phyloP scores from a whole-genome alignment of 2,113 vertebrate species.

The Heterotilapia buettikoferi region DNA sequence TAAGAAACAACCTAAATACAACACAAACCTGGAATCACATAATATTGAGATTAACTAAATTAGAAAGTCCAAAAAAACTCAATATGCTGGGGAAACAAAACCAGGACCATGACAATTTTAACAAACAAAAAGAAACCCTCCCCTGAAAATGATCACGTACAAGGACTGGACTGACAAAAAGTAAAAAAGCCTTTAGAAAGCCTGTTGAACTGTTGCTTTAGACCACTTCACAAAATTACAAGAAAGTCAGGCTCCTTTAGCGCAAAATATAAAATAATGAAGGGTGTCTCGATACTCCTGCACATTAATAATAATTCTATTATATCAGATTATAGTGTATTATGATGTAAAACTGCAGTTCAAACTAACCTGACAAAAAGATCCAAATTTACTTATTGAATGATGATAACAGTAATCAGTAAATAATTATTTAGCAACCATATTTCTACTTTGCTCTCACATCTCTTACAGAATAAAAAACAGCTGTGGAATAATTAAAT shows the following conservation, averaged over 20 bases:
- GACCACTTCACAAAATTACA: background rate
- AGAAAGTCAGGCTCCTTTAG: background rate
- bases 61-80: background rate
- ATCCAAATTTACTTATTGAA: background rate
- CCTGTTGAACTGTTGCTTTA: background rate
- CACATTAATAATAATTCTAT: background rate
- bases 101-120: background rate
- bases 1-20: background rate
- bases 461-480: background rate
- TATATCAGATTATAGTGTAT: background rate
- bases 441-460: background rate
- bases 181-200: background rate
- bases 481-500: background rate
- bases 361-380: background rate
- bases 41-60: background rate
- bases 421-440: background rate
- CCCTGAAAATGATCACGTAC: background rate
- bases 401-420: background rate
- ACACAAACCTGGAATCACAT: background rate
- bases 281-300: background rate
- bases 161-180: background rate
- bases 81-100: background rate
- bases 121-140: background rate
- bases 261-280: background rate
- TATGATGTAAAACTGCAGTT: background rate